These are phyloP conservation scores for Tuta absoluta DNA, from an alignment of 2,888 invertebrate species.

Conservation along the genomic window DNA sequence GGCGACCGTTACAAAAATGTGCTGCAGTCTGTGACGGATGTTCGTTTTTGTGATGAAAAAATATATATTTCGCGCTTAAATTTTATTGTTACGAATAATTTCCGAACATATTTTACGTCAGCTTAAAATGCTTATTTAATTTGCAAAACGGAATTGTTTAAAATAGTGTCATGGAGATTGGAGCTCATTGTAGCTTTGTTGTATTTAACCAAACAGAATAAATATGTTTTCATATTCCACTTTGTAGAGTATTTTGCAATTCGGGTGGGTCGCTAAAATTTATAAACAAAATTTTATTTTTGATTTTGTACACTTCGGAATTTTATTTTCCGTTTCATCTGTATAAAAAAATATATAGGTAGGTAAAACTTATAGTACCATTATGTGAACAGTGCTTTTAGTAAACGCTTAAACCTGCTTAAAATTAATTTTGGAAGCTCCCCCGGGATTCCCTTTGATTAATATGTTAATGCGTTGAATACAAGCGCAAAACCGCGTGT, in stretches of 20 bases:
- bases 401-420: slow-evolving; percentile 21
- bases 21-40: slow-evolving; percentile 45
- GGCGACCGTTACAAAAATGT: slow-evolving; percentile 38
- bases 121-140: slow-evolving; percentile 10
- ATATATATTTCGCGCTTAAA: slow-evolving; percentile 15
- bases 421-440: slow-evolving; percentile 17
- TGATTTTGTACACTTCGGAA: no score
- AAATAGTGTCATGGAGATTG: background rate
- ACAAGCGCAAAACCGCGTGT: slow-evolving; percentile 20
- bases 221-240: no score
- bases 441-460: slow-evolving; percentile 37
- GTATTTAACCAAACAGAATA: no score
- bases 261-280: no score
- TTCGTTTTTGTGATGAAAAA: slow-evolving; percentile 37
- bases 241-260: no score
- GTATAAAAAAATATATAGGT: no score
- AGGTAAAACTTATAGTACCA: no score
- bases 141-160: background rate
- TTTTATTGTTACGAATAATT: slow-evolving; percentile 13
- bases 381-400: slow-evolving; percentile 2
- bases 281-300: no score
- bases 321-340: no score
- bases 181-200: background rate
- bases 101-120: slow-evolving; percentile 2
- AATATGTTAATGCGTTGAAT: slow-evolving; percentile 49